Evolutionary conservation across 2,797 vertebrate species (phyloP), one percentile per base, ranked within the genome.

Genomic region (Malurus splendens): DNA sequence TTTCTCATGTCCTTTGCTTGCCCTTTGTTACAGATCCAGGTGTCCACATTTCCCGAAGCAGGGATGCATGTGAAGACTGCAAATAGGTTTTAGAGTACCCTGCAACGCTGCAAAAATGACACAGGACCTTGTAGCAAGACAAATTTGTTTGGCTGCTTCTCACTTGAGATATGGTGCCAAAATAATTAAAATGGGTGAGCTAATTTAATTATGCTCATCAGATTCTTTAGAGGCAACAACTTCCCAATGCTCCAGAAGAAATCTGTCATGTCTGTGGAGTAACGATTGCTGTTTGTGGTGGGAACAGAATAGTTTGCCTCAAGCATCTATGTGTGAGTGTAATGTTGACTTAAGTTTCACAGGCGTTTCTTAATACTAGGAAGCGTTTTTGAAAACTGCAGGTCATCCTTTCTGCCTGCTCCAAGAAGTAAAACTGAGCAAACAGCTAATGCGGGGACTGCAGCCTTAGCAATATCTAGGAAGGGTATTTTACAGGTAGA

Each of bases 171-270:
- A 45, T 74, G 39, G 30, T 81, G 80, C 90, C 87, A 94, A 75
- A 90, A 93, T 83, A 89, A 87, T 94, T 89, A 66, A 94, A 90
- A 83, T 78, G 73, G 76, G 66, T 62, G 41, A 81, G 64, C 52
- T 94, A 93, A 87, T 92, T 94, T 89, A 81, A 92, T 95, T 92
- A 81, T 42, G 82, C 48, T 81, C 64, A 87, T 93, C 89, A 89
- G 70, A 89, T 80, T 92, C 66, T 67, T 95, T 93, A 59, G 45
- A 90, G 67, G 55, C 82, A 81, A 77, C 74, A 72, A 6, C 64
- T 90, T 93, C 74, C 85, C 87, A 65, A 39, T 82, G 80, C 82
- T 92, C 14, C 60, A 89, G 64, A 90, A 93, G 80, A 92, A 90
- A 87, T 83, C 85, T 90, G 84, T 92, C 87, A 36, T 47, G 59